These are phyloP conservation scores for Oreocharis arfaki DNA, from an alignment of 2,113 vertebrate species.

Conservation along the genomic window DNA sequence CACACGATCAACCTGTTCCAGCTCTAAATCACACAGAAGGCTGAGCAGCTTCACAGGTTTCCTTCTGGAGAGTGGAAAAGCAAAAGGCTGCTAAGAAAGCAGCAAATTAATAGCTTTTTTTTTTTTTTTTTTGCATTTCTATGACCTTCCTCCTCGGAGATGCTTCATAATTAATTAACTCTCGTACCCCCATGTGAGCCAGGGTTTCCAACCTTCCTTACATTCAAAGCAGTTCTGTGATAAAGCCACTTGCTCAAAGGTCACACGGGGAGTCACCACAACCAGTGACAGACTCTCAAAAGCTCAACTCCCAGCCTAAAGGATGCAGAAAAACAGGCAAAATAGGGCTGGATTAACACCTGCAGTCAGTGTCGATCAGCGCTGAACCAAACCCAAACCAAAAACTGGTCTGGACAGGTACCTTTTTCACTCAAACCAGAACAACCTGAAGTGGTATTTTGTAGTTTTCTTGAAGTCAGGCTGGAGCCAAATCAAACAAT, in stretches of 20 bases:
- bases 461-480: background rate
- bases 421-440: conserved; percentile 33
- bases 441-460: conserved; percentile 39
- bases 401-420: conserved; percentile 27
- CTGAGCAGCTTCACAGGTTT: conserved; percentile 5
- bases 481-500: conserved; percentile 21
- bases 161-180: conserved; percentile 31
- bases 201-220: background rate
- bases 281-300: background rate
- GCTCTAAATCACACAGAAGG: background rate
- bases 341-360: background rate
- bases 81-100: background rate
- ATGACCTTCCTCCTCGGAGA: background rate
- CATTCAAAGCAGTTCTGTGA: background rate
- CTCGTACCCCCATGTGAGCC: accelerated
- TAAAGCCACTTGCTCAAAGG: background rate
- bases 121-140: background rate
- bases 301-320: background rate
- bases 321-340: background rate
- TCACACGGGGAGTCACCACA: background rate
- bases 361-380: background rate
- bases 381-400: background rate
- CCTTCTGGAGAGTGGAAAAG: conserved; percentile 25
- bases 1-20: background rate
- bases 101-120: background rate